Base-by-base conservation (phyloP, 2,797 vertebrate species). In the Novumbra hubbsi region DNA sequence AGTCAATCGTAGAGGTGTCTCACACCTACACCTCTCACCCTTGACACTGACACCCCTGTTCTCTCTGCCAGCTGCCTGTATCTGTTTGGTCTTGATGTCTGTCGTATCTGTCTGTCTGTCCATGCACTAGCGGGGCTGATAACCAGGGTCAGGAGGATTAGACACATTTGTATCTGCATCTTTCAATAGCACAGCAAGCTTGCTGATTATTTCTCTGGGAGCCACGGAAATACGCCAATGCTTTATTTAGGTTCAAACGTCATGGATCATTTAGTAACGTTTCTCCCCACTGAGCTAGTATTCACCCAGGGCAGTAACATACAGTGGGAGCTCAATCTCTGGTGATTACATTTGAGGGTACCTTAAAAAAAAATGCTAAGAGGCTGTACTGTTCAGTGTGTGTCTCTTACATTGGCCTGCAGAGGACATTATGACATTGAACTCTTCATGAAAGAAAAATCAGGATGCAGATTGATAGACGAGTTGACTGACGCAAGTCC, bases 401-500 rank as follows among this genome's bases (percentile, higher is more conserved):
- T 24, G 52, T 34, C 30, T 17, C 16, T 8, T 15, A 7, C 30
- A 14, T 3, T 24, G 38, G 70, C 49, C 50, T 57, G 5, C 72
- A 66, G 76, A 73, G 70, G 68, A 78, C 72, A 72, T 28, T 14
- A 55, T 78, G 77, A 75, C 67, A 72, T 50, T 76, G 65, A 57
- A 57, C 24, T 64, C n/a, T 27, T 73, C 32, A 69, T 66, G 41
- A 27, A n/a, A 19, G 38, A 62, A 4, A 9, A 60, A 14, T 24
- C 21, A 15, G 24, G 38, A n/a, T 16, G n/a, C 52, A 75, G 70
- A 77, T 68, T 34, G 62, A 65, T 21, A 15, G 74, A 57, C 74
- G 32, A 48, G 48, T 69, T 81, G 75, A 83, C 24, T 75, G 70
- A 79, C 73, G 38, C 72, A 5, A 72, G 73, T 66, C 70, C 49